A percentile compares a stretch with the other conserved stretches of the same genome.
Evolutionary conservation across 1,140 invertebrate species (phyloP).

Genomic region (Drosophila lini): DNA sequence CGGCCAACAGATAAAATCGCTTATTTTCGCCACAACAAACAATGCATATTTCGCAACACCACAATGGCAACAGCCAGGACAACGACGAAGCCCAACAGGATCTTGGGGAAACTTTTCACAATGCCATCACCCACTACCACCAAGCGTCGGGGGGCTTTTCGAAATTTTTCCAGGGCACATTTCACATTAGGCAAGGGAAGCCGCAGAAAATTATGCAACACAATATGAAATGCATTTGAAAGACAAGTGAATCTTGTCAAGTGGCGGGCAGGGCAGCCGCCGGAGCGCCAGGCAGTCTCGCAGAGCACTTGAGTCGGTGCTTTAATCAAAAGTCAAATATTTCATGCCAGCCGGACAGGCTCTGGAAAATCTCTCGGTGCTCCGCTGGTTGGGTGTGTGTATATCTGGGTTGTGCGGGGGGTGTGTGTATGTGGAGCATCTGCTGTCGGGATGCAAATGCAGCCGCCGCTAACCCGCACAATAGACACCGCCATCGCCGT

Average conservation of each 20-base stretch:
- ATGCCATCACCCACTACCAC: background rate
- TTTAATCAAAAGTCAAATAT: slow-evolving; percentile 83
- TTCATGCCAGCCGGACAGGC: slow-evolving; percentile 65
- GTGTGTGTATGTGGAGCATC: slow-evolving; percentile 57
- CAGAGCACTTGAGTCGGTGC: slow-evolving; percentile 77
- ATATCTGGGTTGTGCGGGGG: too few species aligned
- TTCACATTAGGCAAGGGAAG: slow-evolving; percentile 67
- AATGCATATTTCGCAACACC: slow-evolving; percentile 58
- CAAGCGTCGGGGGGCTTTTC: background rate
- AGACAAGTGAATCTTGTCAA: slow-evolving; percentile 82
- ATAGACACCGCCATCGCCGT: slow-evolving; percentile 61
- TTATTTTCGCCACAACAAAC: slow-evolving; percentile 66
- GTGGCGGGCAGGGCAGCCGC: slow-evolving; percentile 52
- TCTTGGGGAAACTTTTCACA: slow-evolving; percentile 63
- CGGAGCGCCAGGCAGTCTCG: slow-evolving; percentile 30
- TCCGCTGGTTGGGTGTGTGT: background rate
- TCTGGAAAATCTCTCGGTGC: slow-evolving; percentile 22
- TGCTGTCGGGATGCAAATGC: slow-evolving; percentile 81
- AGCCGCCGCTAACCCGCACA: slow-evolving; percentile 63
- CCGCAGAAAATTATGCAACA: slow-evolving; percentile 78
- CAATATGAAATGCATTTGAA: slow-evolving; percentile 81
- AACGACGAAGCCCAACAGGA: slow-evolving; percentile 39
- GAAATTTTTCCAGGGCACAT: slow-evolving; percentile 49
- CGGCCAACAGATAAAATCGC: slow-evolving; percentile 51
- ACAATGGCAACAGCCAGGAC: slow-evolving; percentile 36